Conservation (phyloP, 2,888 invertebrate species). For the Hanleya hanleyi region DNA sequence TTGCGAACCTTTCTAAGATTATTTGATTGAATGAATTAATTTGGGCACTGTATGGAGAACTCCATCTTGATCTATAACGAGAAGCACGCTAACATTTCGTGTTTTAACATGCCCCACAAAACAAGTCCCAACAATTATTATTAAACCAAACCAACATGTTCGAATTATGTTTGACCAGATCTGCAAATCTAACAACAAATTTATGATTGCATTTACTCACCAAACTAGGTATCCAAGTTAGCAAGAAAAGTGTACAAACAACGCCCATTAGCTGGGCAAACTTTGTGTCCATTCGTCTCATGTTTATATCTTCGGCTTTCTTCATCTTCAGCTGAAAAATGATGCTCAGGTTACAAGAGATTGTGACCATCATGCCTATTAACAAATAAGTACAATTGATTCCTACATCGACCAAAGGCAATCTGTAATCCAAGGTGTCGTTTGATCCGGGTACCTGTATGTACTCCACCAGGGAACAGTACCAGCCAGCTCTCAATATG, state of each 20-base stretch:
- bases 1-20: too few relatives aligned
- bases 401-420: constrained; percentile 6
- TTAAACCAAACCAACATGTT: too few relatives aligned
- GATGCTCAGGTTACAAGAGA: constrained; percentile 29
- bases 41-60: too few relatives aligned
- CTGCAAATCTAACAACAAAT: too few relatives aligned
- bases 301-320: constrained; percentile 9
- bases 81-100: too few relatives aligned
- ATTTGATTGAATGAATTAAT: too few relatives aligned
- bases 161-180: too few relatives aligned
- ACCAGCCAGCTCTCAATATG: constrained; percentile 31
- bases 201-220: constrained; percentile 9
- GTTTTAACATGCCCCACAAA: too few relatives aligned
- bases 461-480: constrained; percentile 22
- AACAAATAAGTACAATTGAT: constrained; percentile 23
- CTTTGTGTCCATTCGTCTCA: not conserved
- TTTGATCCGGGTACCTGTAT: not conserved
- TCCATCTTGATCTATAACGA: too few relatives aligned
- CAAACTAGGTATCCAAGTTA: constrained; percentile 35
- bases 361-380: constrained; percentile 17
- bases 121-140: too few relatives aligned
- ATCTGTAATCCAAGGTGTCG: not conserved
- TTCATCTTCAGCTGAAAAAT: constrained; percentile 23
- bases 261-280: constrained; percentile 32
- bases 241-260: constrained; percentile 22